phyloP scores from a whole-genome alignment of 2,888 invertebrate genomes.

The Omphaloscelis lunosa region DNA sequence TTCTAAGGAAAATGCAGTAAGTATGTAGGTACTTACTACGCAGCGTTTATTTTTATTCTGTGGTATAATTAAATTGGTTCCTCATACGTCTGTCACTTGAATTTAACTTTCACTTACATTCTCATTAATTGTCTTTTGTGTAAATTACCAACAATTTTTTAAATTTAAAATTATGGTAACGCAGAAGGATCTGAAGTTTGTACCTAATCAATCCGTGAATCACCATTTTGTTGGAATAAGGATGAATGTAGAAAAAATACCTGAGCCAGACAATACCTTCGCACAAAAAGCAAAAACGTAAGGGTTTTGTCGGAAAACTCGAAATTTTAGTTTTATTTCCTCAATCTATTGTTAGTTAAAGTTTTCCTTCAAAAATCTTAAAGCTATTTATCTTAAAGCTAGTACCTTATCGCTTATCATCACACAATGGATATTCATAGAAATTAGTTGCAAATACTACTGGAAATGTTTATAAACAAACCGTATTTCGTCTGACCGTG shows the following conservation, averaged over 20 bases:
- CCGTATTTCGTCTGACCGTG: conserved; percentile 23
- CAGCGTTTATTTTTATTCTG: conserved; percentile 28
- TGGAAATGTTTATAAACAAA: conserved; percentile 34
- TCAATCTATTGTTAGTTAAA: neutral
- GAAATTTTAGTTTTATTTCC: conserved; percentile 5
- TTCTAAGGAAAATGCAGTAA: conserved; percentile 3
- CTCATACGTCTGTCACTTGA: neutral
- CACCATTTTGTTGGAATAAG: neutral
- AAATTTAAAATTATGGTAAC: neutral
- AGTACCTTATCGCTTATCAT: no score
- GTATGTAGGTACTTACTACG: neutral
- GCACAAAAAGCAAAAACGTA: neutral
- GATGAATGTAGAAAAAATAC: neutral
- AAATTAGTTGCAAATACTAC: conserved; percentile 5
- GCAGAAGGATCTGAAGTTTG: neutral
- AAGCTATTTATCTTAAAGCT: no score
- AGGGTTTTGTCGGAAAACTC: conserved; percentile 2
- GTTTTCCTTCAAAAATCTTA: conserved; percentile 5
- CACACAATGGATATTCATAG: conserved; percentile 3
- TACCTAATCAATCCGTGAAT: neutral
- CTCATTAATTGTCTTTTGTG: neutral
- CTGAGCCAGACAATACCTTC: neutral
- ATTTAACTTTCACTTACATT: neutral
- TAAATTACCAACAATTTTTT: neutral
- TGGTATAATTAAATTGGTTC: neutral